Conservation (phyloP, 2,797 vertebrate genomes). For the Podargus strigoides region DNA sequence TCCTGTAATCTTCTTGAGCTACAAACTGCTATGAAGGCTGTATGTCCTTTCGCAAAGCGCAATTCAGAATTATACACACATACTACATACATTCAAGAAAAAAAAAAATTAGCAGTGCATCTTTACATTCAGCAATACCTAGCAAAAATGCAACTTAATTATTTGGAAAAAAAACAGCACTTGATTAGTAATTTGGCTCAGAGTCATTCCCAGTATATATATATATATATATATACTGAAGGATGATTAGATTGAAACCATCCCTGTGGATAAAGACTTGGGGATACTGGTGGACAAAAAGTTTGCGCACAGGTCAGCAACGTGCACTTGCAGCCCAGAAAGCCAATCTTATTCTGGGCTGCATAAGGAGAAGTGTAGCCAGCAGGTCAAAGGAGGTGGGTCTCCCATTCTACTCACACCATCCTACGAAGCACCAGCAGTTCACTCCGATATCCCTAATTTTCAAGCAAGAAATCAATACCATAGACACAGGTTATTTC, state of each 20-base stretch:
- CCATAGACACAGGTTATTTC: too few species aligned
- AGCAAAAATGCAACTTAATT: neutral
- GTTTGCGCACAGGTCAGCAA: neutral
- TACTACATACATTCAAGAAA: neutral
- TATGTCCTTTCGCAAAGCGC: neutral
- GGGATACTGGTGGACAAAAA: neutral
- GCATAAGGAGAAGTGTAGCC: too few species aligned
- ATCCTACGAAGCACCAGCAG: neutral
- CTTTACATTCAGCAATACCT: too few species aligned
- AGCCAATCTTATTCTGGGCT: too few species aligned
- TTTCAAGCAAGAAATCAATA: neutral
- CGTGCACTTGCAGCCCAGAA: neutral
- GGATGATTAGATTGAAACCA: neutral
- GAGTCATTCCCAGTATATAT: neutral
- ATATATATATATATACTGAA: fast-evolving
- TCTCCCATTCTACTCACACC: neutral
- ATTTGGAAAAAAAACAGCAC: neutral
- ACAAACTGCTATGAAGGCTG: neutral
- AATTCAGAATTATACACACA: neutral
- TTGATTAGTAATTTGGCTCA: neutral
- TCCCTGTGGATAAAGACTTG: neutral
- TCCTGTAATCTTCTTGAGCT: neutral
- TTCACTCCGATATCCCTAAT: fast-evolving
- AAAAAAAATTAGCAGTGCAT: neutral
- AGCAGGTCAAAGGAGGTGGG: neutral